Percentiles rank a stretch among this genome's conserved stretches.
Conservation (phyloP, 2,888 invertebrate genomes). For the Parnassius mnemosyne region DNA sequence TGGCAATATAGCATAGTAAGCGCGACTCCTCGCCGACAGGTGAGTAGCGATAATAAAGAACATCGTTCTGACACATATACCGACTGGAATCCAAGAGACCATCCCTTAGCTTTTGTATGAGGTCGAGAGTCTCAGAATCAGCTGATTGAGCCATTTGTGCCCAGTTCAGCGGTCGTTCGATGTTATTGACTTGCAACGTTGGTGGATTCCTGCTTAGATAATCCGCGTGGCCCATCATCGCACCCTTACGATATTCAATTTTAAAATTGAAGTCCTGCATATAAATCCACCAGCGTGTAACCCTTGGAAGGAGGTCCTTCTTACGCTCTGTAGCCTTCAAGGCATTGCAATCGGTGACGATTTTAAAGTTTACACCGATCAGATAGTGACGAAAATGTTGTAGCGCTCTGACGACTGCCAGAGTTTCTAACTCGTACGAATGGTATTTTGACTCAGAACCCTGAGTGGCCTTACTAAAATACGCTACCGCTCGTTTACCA, state of each 20-base stretch:
- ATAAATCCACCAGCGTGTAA: constrained; percentile 32
- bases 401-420: constrained; percentile 31
- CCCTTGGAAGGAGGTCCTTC: constrained; percentile 30
- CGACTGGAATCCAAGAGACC: constrained; percentile 28
- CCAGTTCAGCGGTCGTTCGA: constrained; percentile 28
- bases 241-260: constrained; percentile 28
- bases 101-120: constrained; percentile 12
- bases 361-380: constrained; percentile 24
- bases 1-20: too few species aligned
- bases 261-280: constrained; percentile 31
- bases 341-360: constrained; percentile 27
- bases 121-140: constrained; percentile 25
- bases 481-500: constrained; percentile 22
- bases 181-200: constrained; percentile 8
- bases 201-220: constrained; percentile 30
- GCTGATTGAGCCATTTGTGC: constrained; percentile 30
- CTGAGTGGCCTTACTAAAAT: constrained; percentile 1
- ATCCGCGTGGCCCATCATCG: constrained; percentile 15
- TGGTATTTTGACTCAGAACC: constrained; percentile 26
- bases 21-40: too few species aligned
- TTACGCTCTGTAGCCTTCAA: constrained; percentile 30
- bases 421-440: background rate
- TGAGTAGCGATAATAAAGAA: constrained; percentile 26
- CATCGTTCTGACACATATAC: constrained; percentile 27
- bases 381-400: constrained; percentile 30